Conservation (phyloP, 2,797 vertebrate species). For the Heliangelus exortis region DNA sequence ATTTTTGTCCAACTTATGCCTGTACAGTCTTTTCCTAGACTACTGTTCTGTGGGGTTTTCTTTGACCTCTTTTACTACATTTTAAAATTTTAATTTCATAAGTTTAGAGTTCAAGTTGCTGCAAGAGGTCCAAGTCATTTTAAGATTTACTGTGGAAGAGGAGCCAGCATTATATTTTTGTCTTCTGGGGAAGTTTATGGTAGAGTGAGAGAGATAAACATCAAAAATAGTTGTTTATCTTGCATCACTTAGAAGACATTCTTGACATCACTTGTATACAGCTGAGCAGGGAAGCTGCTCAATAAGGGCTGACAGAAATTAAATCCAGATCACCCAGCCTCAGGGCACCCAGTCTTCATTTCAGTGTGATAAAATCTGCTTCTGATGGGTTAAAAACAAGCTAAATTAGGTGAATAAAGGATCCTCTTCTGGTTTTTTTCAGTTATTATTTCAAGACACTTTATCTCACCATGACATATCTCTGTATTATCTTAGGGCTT, state of each 20-base stretch:
- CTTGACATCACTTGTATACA: constrained; percentile 53
- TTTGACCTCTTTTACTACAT: background rate
- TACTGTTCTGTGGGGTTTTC: background rate
- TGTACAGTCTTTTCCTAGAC: background rate
- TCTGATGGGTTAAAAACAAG: constrained; percentile 3
- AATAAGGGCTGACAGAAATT: constrained; percentile 13
- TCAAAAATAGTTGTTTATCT: constrained; percentile 63
- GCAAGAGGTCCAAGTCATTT: background rate
- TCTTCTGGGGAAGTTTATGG: constrained; percentile 68
- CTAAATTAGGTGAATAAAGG: background rate
- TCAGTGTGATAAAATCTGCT: constrained; percentile 10
- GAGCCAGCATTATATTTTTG: constrained; percentile 52
- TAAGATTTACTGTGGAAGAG: constrained; percentile 43
- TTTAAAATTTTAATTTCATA: background rate
- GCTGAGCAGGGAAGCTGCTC: background rate
- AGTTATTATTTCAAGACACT: background rate
- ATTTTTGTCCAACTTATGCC: background rate
- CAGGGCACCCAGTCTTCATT: background rate
- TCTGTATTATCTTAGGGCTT: background rate
- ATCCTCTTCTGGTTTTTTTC: background rate
- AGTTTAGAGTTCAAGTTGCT: background rate
- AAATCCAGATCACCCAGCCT: constrained; percentile 15
- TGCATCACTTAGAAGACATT: constrained; percentile 29
- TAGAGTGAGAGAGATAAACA: constrained; percentile 71
- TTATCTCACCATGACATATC: background rate